These are phyloP conservation scores for Ceraclea dissimilis DNA, from an alignment of 2,888 invertebrate species.

Conservation along the genomic window DNA sequence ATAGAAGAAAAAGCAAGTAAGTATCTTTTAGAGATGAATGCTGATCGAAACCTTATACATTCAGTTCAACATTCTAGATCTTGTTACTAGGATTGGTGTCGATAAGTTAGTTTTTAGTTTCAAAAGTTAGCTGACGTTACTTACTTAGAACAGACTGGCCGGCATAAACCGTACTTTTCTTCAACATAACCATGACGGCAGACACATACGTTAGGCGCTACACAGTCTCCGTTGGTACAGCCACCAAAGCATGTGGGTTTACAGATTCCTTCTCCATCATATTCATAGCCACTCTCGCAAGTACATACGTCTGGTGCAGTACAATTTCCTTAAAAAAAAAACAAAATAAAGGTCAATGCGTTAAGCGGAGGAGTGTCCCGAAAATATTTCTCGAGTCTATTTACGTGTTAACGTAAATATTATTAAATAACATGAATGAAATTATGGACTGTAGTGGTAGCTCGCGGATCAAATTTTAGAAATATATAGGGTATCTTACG, in stretches of 20 bases:
- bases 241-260: slow-evolving; percentile 36
- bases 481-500: too few relatives aligned
- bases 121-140: not conserved
- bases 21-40: too few relatives aligned
- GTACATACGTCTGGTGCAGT: slow-evolving; percentile 49
- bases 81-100: not conserved
- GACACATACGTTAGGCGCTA: slow-evolving; percentile 47
- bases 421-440: too few relatives aligned
- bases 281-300: slow-evolving; percentile 47
- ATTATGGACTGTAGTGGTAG: too few relatives aligned
- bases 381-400: too few relatives aligned
- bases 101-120: not conserved
- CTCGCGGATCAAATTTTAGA: too few relatives aligned
- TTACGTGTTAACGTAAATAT: too few relatives aligned
- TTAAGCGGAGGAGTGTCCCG: too few relatives aligned
- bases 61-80: too few relatives aligned
- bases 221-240: slow-evolving; percentile 44
- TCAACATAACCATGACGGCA: slow-evolving; percentile 36
- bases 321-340: slow-evolving; percentile 36
- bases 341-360: not conserved
- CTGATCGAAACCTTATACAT: too few relatives aligned
- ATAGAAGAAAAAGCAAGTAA: not conserved
- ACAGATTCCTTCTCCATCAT: slow-evolving; percentile 31
- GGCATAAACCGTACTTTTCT: slow-evolving; percentile 25
- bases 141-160: slow-evolving; percentile 36